These are phyloP conservation scores for Gobiocypris rarus DNA, from an alignment of 2,113 vertebrate genomes.

Conservation along the genomic window DNA sequence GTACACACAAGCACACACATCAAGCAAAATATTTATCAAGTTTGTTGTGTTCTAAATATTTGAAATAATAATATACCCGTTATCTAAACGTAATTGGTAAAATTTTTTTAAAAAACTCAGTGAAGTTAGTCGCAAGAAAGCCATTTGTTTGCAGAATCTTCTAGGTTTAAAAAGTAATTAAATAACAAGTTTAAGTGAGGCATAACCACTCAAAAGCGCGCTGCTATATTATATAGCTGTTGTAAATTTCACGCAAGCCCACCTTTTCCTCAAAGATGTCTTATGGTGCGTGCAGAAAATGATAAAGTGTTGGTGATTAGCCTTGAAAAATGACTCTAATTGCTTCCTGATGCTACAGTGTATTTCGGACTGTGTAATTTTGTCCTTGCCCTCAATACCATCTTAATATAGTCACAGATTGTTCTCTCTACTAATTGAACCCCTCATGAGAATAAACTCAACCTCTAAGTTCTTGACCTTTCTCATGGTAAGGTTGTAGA, in stretches of 20 bases:
- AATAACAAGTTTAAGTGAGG: too few relatives aligned
- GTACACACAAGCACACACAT: not conserved
- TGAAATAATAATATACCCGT: not conserved
- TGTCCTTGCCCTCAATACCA: conserved; percentile 60
- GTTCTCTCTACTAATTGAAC: conserved; percentile 50
- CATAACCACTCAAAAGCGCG: not conserved
- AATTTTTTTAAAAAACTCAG: not conserved
- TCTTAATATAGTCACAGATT: conserved; percentile 60
- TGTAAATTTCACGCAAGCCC: not conserved
- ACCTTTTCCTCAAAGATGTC: conserved; percentile 21
- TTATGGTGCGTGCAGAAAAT: conserved; percentile 41
- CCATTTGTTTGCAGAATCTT: not conserved
- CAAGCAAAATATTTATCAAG: not conserved
- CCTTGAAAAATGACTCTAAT: conserved; percentile 56
- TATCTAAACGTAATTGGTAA: not conserved
- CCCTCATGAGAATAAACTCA: conserved; percentile 44
- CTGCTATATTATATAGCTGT: not conserved
- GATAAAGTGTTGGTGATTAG: conserved; percentile 52
- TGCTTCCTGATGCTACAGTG: conserved; percentile 51
- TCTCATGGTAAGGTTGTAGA: conserved; percentile 29
- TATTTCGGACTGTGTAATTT: conserved; percentile 60
- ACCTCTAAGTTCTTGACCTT: conserved; percentile 58
- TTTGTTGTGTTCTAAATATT: not conserved
- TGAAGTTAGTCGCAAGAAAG: not conserved
- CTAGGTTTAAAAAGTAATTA: not conserved